Evolutionary conservation across 2,888 invertebrate species (phyloP).

Genomic region (Metopia argyrocephala): DNA sequence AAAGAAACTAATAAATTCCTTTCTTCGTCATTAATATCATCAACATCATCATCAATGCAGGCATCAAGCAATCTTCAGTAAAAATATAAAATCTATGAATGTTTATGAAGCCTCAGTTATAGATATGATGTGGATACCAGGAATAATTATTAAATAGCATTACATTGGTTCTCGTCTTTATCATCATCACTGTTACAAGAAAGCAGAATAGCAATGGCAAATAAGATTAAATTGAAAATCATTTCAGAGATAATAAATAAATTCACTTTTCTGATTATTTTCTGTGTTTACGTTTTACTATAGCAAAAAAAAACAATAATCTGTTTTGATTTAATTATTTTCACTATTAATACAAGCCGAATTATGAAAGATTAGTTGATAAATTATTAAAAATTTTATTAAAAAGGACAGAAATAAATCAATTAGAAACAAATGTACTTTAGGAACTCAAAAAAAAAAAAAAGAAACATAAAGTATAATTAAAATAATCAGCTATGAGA

Average conservation of each 20-base stretch:
- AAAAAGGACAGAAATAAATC: too few relatives aligned
- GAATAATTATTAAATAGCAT: not conserved
- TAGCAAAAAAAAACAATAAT: slow-evolving; percentile 20
- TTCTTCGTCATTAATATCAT: slow-evolving; percentile 57
- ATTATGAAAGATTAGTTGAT: too few relatives aligned
- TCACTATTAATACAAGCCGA: too few relatives aligned
- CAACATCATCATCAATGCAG: slow-evolving; percentile 13
- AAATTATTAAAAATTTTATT: too few relatives aligned
- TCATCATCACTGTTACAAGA: not conserved
- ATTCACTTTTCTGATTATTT: slow-evolving; percentile 59
- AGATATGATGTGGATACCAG: slow-evolving; percentile 2
- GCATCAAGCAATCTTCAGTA: slow-evolving; percentile 1
- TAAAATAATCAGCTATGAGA: too few relatives aligned
- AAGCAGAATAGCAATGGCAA: not conserved
- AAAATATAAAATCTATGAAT: not conserved
- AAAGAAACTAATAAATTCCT: slow-evolving; percentile 65
- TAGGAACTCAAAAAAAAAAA: too few relatives aligned
- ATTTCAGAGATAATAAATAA: slow-evolving; percentile 62
- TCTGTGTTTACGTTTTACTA: not conserved
- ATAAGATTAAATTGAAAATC: slow-evolving; percentile 53
- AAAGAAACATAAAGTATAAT: too few relatives aligned
- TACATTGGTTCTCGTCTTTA: not conserved
- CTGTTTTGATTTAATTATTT: too few relatives aligned
- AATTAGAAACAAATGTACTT: too few relatives aligned
- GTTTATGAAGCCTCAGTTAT: not conserved